Evolutionary conservation across 2,888 invertebrate genomes (phyloP), one percentile per base, ranked within the genome.

Genomic region (Megamerina dolium): DNA sequence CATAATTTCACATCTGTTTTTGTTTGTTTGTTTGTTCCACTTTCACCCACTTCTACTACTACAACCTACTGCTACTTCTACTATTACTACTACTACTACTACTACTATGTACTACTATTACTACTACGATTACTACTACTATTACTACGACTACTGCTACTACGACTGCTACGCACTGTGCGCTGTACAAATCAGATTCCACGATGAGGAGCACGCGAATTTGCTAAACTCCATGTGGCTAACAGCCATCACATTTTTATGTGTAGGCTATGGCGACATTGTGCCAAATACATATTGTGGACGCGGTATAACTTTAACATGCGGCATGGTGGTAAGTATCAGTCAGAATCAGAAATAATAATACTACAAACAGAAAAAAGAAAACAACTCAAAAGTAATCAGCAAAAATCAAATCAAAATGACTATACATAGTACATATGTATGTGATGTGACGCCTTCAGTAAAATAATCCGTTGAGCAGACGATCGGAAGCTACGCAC

Each of bases 201-300:
- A 95, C 77, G 95, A 96, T 75, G 90, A 90, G 76, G 92, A 93
- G 77, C 95, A 96, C 79, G 93, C 92, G 73, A 96, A 96, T 81
- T 86, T 96, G 74, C 83, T 93, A 75, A 97, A 97, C 80, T 91
- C 97, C 73, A 94, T 99, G 92, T 99, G 97, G 97, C 85, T 99
- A 78, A 96, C 97, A 72, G 95, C 97, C 75, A 97, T 99, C 74
- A 99, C 99, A 66, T 99, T 99, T 81, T 87, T 99, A 72, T 95
- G 96, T 78, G 95, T 99, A 67, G 99, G 99, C 73, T 99, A 97
- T 77, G 99, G 97, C 63, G 99, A 95, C 78, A 94, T 96, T 70
- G 97, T 99, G 69, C 99, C 97, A 72, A 97, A 97, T 79, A 99
- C 99, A 57, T 97, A 97, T 80, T 99, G 97, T 80, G 99, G 99